A percentile compares a stretch with the other conserved stretches of the same genome.
Evolutionary conservation across 2,888 invertebrate species (phyloP).

Genomic region (Polydrusus cervinus): DNA sequence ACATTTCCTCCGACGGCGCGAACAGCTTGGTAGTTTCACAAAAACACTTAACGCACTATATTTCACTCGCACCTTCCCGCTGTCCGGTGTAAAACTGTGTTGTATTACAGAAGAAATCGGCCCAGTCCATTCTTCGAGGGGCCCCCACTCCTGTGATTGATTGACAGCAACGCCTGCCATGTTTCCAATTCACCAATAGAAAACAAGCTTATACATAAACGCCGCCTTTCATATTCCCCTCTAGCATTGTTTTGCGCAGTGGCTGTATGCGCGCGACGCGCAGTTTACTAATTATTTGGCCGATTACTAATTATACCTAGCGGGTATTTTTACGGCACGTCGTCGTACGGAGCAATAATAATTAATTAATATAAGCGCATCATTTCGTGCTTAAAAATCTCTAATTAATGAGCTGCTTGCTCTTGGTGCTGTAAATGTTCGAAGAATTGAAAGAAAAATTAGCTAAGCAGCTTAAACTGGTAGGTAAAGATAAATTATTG

Average conservation of each 20-base stretch:
- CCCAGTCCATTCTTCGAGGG: conserved; percentile 47
- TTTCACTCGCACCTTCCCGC: conserved; percentile 63
- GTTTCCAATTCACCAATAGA: conserved; percentile 66
- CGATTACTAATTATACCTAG: conserved; percentile 72
- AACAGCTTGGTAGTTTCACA: conserved; percentile 81
- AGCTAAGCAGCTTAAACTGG: conserved; percentile 18
- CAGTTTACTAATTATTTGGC: conserved; percentile 67
- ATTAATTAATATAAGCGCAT: conserved; percentile 72
- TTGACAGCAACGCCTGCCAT: conserved; percentile 71
- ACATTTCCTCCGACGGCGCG: conserved; percentile 89
- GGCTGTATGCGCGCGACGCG: conserved; percentile 54
- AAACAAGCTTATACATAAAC: conserved; percentile 55
- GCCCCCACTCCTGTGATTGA: conserved; percentile 65
- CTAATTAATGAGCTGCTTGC: conserved; percentile 66
- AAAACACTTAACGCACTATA: conserved; percentile 61
- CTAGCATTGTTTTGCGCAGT: conserved; percentile 51
- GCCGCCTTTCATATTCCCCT: conserved; percentile 58
- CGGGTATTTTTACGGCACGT: conserved; percentile 70
- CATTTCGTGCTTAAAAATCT: conserved; percentile 70
- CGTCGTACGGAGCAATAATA: conserved; percentile 69
- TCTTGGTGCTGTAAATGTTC: conserved; percentile 39
- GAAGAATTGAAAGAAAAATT: conserved; percentile 34
- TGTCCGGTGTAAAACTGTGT: conserved; percentile 66
- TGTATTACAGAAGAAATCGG: conserved; percentile 61
- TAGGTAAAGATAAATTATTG: conserved; percentile 1